Evolutionary conservation across 1,140 invertebrate genomes (phyloP).

Genomic region (Psilanteris sp.): DNA sequence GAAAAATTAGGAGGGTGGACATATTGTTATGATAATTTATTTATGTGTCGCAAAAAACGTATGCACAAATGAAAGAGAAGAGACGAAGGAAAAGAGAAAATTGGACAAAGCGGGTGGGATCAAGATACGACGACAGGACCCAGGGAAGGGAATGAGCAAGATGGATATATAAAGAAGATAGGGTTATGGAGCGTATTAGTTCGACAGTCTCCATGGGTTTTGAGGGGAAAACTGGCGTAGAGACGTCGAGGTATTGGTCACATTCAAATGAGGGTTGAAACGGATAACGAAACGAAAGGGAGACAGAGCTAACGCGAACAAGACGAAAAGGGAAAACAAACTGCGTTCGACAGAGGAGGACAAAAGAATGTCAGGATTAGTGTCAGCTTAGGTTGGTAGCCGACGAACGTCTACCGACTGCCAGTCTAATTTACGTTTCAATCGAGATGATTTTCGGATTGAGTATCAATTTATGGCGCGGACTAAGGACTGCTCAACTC

Average conservation of each 20-base stretch:
- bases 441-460: constrained; percentile 45
- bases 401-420: constrained; percentile 25
- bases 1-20: background rate
- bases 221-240: constrained; percentile 34
- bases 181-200: constrained; percentile 62
- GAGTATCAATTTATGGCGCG: constrained; percentile 25
- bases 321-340: constrained; percentile 31
- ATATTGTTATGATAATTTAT: constrained; percentile 54
- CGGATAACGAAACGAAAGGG: constrained; percentile 46
- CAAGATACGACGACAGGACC: constrained; percentile 16
- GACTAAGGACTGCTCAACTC: constrained; percentile 9
- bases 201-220: constrained; percentile 56
- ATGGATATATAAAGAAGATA: constrained; percentile 62
- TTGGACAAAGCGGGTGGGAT: constrained; percentile 25
- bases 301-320: constrained; percentile 14
- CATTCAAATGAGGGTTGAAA: constrained; percentile 66
- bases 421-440: constrained; percentile 57
- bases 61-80: constrained; percentile 19
- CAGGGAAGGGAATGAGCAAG: constrained; percentile 28
- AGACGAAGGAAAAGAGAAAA: constrained; percentile 47
- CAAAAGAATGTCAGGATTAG: constrained; percentile 56
- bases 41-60: constrained; percentile 37
- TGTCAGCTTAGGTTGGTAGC: constrained; percentile 38
- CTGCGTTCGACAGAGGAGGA: constrained; percentile 22
- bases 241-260: constrained; percentile 63